Base-by-base conservation (phyloP, 2,888 invertebrate species). In the Dryomyza anilis region DNA sequence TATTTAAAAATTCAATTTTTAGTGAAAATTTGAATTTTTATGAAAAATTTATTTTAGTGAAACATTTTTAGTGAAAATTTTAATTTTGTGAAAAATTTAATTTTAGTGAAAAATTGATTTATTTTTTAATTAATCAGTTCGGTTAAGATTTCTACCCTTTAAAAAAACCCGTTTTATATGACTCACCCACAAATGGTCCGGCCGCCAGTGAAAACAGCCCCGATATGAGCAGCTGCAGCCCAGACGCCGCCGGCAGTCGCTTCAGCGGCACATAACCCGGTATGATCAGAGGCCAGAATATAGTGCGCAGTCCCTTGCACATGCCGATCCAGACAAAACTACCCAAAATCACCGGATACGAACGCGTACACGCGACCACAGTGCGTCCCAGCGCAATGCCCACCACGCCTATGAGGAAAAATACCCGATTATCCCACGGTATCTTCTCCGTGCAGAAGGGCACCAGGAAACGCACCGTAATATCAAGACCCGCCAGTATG, bases 281-380 rank as follows among this genome's bases (percentile, higher is more conserved):
- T 72, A 91, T 89, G 12, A 91, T 89, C 4, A 91, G 80, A 0
- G 90, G 89, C 87, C 91, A 89, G 74, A 91, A 91, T 6, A 91
- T 89, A 4, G 91, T 91, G 63, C 91, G 84, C 1, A 91, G 78
- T 0, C 89, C 91, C 81, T 91, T 91, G 21, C 89, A 90, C 65
- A 88, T 86, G 0, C 91, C 91, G 68, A 91, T 87, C 69, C 89
- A 85, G 1, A 88, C 85, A 30, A 89, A 88, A 14, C 89, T 86
- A 16, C 85, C 69, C 25, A 91, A 76, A 0, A 88, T 85, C 1
- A 88, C 81, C 12, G 77, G 73, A 74, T 86, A 89, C 12, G 85
- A 85, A 69, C 87, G 86, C 30, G 87, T 86, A 73, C 88, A 86
- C 2, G 90, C 88, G 64, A 91, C 81, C 62, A 77, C 72, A 1